phyloP scores from a whole-genome alignment of 2,888 invertebrate genomes.

The Allacma fusca region DNA sequence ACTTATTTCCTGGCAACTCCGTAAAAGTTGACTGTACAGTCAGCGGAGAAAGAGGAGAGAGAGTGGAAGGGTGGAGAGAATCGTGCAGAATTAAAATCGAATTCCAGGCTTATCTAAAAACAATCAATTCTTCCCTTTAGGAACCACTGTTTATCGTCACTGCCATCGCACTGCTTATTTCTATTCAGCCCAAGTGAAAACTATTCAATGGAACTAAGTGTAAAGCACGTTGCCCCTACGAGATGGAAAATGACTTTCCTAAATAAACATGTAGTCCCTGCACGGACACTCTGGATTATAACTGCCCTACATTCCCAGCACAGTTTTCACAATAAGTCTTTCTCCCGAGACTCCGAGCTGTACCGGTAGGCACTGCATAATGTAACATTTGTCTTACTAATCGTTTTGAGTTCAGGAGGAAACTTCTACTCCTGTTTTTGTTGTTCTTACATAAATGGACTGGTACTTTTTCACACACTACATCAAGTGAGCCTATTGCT shows the following conservation, averaged over 20 bases:
- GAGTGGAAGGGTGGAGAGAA: neutral
- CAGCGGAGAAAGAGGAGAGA: neutral
- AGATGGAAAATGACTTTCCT: neutral
- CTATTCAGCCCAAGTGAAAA: neutral
- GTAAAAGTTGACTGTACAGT: neutral
- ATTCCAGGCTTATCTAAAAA: conserved; percentile 29
- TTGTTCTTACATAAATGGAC: neutral
- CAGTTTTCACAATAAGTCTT: neutral
- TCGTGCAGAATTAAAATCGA: conserved; percentile 17
- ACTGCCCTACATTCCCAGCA: neutral
- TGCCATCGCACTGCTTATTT: conserved; percentile 1
- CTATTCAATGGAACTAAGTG: neutral
- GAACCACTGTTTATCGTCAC: neutral
- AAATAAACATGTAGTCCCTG: neutral
- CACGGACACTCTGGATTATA: neutral
- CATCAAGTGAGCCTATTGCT: too few relatives aligned
- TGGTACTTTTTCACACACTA: neutral
- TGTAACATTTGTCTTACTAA: neutral
- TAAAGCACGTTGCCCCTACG: neutral
- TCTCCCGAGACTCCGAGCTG: neutral
- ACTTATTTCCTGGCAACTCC: conserved; percentile 15
- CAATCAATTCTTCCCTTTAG: conserved; percentile 22
- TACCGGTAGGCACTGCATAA: neutral
- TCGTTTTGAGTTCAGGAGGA: neutral
- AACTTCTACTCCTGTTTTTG: neutral